A percentile compares a stretch with the other conserved stretches of the same genome.
Conservation (phyloP, 2,888 invertebrate species). For the Drosophila ustulata region DNA sequence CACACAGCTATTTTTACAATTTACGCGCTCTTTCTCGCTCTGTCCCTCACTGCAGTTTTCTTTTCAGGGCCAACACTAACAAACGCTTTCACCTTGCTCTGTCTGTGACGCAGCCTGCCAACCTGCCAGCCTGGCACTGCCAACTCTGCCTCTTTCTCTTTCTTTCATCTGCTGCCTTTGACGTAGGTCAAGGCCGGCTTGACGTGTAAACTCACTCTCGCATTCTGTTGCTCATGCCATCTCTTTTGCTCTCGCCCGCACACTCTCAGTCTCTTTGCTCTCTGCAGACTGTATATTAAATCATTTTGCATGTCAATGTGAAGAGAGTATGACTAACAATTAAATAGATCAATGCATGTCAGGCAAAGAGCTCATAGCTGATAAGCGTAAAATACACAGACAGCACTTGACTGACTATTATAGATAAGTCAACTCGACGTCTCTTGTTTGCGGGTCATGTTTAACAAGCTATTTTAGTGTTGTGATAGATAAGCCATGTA, state of each 20-base stretch:
- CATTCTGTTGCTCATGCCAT: constrained; percentile 7
- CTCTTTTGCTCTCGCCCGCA: constrained; percentile 17
- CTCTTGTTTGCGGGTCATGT: constrained; percentile 32
- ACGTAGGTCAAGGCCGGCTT: constrained; percentile 75
- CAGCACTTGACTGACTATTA: constrained; percentile 45
- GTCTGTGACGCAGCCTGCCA: constrained; percentile 36
- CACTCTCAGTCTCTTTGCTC: constrained; percentile 1
- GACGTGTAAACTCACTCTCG: constrained; percentile 16
- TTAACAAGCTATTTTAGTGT: constrained; percentile 35
- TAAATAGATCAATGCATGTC: constrained; percentile 9
- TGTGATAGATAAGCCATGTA: constrained; percentile 34
- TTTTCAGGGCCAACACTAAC: constrained; percentile 55
- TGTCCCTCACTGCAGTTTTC: constrained; percentile 48
- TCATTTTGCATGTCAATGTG: constrained; percentile 19
- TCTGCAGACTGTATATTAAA: not conserved
- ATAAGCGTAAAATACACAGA: constrained; percentile 44
- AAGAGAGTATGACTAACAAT: constrained; percentile 7
- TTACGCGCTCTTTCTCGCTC: constrained; percentile 4
- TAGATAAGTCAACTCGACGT: constrained; percentile 49
- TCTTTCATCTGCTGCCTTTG: constrained; percentile 46
- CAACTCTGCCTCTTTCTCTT: constrained; percentile 18
- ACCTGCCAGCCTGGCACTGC: constrained; percentile 37
- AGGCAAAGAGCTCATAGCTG: constrained; percentile 22
- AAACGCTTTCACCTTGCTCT: constrained; percentile 58
- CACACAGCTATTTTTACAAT: constrained; percentile 62